phyloP scores from a whole-genome alignment of 2,888 invertebrate species.

The Flexamia atlantica region DNA sequence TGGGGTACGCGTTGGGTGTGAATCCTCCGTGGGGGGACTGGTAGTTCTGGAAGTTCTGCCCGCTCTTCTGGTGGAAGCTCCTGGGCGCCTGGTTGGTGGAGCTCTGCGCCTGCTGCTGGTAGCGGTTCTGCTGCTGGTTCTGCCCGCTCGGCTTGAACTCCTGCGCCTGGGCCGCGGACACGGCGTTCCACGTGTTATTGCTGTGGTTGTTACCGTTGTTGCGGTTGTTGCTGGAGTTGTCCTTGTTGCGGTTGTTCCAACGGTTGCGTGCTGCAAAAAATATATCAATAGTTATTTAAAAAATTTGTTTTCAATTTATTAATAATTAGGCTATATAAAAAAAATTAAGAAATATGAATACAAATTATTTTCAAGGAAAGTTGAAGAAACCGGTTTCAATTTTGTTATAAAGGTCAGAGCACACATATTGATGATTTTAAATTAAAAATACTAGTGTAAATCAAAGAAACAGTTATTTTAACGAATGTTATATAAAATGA shows the following conservation, averaged over 20 bases:
- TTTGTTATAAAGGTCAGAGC: too few relatives aligned
- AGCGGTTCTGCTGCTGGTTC: slow-evolving; percentile 52
- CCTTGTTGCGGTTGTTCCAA: slow-evolving; percentile 74
- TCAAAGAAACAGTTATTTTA: too few relatives aligned
- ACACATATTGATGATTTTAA: too few relatives aligned
- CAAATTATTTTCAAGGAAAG: too few relatives aligned
- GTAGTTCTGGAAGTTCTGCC: slow-evolving; percentile 63
- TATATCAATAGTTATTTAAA: too few relatives aligned
- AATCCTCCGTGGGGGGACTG: slow-evolving; percentile 72
- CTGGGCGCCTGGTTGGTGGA: slow-evolving; percentile 35
- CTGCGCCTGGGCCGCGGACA: slow-evolving; percentile 76
- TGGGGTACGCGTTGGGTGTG: slow-evolving; percentile 14
- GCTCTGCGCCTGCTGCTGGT: slow-evolving; percentile 20
- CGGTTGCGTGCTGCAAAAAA: slow-evolving; percentile 73
- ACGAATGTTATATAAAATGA: too few relatives aligned
- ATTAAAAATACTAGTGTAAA: too few relatives aligned
- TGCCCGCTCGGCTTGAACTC: slow-evolving; percentile 59
- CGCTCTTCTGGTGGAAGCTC: slow-evolving; percentile 47
- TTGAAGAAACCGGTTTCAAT: too few relatives aligned
- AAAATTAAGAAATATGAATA: too few relatives aligned
- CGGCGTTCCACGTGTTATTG: slow-evolving; percentile 70
- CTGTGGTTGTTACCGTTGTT: slow-evolving; percentile 62
- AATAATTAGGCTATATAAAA: too few relatives aligned
- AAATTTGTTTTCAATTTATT: too few relatives aligned
- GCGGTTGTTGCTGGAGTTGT: slow-evolving; percentile 69